Evolutionary conservation across 2,113 vertebrate species (phyloP), one percentile per base, ranked within the genome.

Genomic region (Bubo bubo): DNA sequence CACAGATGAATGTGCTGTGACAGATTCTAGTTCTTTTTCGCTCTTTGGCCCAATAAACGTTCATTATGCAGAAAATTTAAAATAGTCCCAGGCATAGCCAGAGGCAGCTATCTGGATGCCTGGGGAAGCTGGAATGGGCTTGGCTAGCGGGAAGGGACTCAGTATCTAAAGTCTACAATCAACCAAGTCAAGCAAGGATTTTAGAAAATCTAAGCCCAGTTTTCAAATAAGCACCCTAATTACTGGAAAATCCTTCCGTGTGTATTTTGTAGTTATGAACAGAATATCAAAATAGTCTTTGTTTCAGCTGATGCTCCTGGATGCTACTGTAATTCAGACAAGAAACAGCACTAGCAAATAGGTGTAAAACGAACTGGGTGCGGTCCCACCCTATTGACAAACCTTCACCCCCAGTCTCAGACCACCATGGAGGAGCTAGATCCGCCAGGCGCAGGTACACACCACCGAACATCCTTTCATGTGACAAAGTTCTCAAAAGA

Each of bases 401-500:
- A 49, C 41, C 53, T 59, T 47, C 12, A 3, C 5, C 2, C 41
- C 2, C 12, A 6, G 26, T 9, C 53, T 50, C 39, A 5, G 30
- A 15, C 16, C 3, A 1, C 53, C 28, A 4, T 2, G 0, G 35
- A 83, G 73, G 10, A 63, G 37, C 28, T 8, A 35, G 26, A n/a
- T 32, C 30, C 18, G 14, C 47, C 8, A 3, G 52, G 19, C 21
- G 30, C 27, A 12, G 0, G 0, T 10, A 43, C 60, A 4, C 9
- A 1, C 8, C 2, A 1, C 49, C 9, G 12, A 63, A 11, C 71
- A 58, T 12, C 66, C 11, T 30, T 64, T 35, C 37, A 4, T 28
- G 6, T 1, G 35, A 26, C 32, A 2, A 26, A 35, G 26, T 37
- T 49, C 27, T 66, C 37, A 8, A 5, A 64, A 60, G 37, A 35